Conservation (phyloP, 1,140 invertebrate species). For the Branchinecta lindahli region DNA sequence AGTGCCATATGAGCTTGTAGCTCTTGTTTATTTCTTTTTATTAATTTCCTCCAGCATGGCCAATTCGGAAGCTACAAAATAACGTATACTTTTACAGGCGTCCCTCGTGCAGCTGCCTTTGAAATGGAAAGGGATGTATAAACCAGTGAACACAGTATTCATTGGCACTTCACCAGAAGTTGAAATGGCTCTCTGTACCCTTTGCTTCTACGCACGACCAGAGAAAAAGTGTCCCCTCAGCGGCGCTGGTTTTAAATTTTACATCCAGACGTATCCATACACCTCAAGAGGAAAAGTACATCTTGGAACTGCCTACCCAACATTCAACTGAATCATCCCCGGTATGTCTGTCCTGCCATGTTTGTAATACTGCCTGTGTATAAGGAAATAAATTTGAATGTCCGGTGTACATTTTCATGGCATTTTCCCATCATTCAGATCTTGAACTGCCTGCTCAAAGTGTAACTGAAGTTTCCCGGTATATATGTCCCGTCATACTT, state of each 20-base stretch:
- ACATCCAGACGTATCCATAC: constrained; percentile 21
- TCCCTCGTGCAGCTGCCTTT: constrained; percentile 18
- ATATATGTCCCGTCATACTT: too few relatives aligned
- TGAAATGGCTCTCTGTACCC: constrained; percentile 76
- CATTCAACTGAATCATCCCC: neutral
- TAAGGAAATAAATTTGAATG: too few relatives aligned
- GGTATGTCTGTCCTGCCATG: too few relatives aligned
- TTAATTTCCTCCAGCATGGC: too few relatives aligned
- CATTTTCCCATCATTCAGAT: too few relatives aligned
- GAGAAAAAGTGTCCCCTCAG: constrained; percentile 53
- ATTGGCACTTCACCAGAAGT: constrained; percentile 82
- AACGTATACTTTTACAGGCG: neutral
- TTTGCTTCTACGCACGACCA: constrained; percentile 57
- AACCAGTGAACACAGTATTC: constrained; percentile 62
- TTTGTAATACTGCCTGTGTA: too few relatives aligned
- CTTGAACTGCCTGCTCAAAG: too few relatives aligned
- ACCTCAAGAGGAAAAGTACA: neutral
- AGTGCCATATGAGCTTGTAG: too few relatives aligned
- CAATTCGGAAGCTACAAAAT: too few relatives aligned
- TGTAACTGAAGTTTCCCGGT: too few relatives aligned
- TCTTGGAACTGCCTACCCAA: neutral
- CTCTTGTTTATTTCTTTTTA: too few relatives aligned
- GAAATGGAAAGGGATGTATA: constrained; percentile 50
- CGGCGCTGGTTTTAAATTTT: constrained; percentile 39
- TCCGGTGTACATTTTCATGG: too few relatives aligned